Percentiles rank a stretch among this genome's conserved stretches.
phyloP scores from a whole-genome alignment of 2,797 vertebrate species.

The Glossophaga mutica region DNA sequence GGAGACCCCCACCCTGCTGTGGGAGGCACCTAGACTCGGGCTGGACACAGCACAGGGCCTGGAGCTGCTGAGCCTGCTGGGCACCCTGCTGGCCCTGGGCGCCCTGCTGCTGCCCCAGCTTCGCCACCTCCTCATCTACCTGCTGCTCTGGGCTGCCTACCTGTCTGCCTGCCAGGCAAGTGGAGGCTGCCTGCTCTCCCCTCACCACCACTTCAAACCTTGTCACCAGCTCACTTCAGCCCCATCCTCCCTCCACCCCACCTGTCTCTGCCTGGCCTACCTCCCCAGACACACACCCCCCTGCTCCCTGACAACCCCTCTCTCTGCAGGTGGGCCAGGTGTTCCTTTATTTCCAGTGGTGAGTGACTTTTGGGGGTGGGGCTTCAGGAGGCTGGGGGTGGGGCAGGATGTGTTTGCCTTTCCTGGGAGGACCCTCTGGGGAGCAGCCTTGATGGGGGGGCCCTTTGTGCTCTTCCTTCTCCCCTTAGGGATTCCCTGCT shows the following conservation, averaged over 20 bases:
- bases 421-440: background rate
- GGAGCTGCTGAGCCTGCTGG: constrained; percentile 91
- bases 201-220: background rate
- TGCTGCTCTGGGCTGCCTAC: constrained; percentile 89
- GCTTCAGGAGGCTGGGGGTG: background rate
- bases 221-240: background rate
- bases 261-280: background rate
- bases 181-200: background rate
- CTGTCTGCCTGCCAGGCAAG: constrained; percentile 89
- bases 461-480: background rate
- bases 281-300: accelerated
- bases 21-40: constrained; percentile 88
- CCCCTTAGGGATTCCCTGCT: constrained; percentile 91
- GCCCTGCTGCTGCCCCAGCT: constrained; percentile 83
- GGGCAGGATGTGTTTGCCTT: background rate
- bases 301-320: background rate
- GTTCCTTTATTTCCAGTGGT: constrained; percentile 98
- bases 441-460: background rate
- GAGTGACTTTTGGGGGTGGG: constrained; percentile 77
- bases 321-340: constrained; percentile 92
- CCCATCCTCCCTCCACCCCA: background rate
- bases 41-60: constrained; percentile 91
- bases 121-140: constrained; percentile 86
- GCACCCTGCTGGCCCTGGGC: constrained; percentile 82
- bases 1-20: constrained; percentile 90